These are phyloP conservation scores for Malacoraja senta DNA, from an alignment of 2,797 vertebrate species.

Conservation along the genomic window DNA sequence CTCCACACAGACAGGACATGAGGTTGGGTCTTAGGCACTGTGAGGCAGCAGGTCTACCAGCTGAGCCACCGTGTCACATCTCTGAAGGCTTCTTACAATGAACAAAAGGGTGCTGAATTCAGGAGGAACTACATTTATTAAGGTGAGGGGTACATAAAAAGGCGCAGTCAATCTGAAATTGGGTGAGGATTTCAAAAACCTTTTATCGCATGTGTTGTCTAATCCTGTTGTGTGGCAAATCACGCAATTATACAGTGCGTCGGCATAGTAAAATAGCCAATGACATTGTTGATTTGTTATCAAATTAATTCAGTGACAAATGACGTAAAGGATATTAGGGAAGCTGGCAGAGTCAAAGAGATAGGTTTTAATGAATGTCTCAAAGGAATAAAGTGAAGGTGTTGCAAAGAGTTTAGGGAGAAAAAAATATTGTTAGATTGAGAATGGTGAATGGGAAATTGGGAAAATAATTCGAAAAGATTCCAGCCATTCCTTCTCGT, in stretches of 20 bases:
- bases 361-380: not conserved
- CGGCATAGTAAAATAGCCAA: not conserved
- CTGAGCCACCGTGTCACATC: too few relatives aligned
- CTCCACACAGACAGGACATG: too few relatives aligned
- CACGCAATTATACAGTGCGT: not conserved
- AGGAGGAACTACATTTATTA: not conserved
- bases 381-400: not conserved
- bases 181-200: not conserved
- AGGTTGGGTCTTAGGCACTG: too few relatives aligned
- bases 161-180: not conserved
- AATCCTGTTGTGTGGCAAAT: too few relatives aligned
- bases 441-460: not conserved
- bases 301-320: not conserved
- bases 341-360: not conserved
- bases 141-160: not conserved
- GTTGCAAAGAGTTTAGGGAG: not conserved
- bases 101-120: not conserved
- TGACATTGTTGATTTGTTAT: not conserved
- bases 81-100: too few relatives aligned
- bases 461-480: not conserved
- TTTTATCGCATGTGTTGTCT: not conserved
- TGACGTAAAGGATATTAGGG: not conserved
- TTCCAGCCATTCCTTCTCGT: not conserved
- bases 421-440: not conserved
- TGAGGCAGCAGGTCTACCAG: too few relatives aligned